These are phyloP conservation scores for Gobius niger DNA, from an alignment of 2,113 vertebrate species.

Conservation along the genomic window DNA sequence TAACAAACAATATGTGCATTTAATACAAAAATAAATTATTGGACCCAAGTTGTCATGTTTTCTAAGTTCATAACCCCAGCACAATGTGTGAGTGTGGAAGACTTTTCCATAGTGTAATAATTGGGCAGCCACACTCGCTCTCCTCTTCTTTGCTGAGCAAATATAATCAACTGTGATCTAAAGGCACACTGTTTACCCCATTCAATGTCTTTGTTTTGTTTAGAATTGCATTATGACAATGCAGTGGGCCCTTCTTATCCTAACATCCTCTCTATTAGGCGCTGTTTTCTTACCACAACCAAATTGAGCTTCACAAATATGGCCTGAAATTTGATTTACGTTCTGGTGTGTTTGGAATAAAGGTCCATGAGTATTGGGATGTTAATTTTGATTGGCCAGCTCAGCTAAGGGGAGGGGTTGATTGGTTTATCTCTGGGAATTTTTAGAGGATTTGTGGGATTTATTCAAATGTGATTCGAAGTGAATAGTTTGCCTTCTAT, in stretches of 20 bases:
- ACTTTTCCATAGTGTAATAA: conserved; percentile 32
- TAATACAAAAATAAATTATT: neutral
- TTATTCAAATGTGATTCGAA: conserved; percentile 71
- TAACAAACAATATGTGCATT: no score
- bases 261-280: conserved; percentile 43
- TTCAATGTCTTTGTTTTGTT: conserved; percentile 52
- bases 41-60: neutral
- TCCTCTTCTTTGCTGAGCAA: conserved; percentile 42
- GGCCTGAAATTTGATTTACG: conserved; percentile 54
- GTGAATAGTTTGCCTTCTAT: conserved; percentile 64
- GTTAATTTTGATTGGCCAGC: conserved; percentile 63
- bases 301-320: conserved; percentile 59
- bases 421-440: conserved; percentile 69
- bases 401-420: conserved; percentile 46
- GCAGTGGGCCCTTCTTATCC: conserved; percentile 22
- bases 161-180: conserved; percentile 53
- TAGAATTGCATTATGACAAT: conserved; percentile 47
- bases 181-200: conserved; percentile 41
- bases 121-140: conserved; percentile 11
- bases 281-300: conserved; percentile 58
- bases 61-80: neutral
- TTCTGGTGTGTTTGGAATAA: conserved; percentile 62
- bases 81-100: conserved; percentile 28
- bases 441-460: conserved; percentile 68
- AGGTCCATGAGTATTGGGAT: conserved; percentile 48